phyloP scores from a whole-genome alignment of 2,888 invertebrate genomes.

The Epicampocera succincta region DNA sequence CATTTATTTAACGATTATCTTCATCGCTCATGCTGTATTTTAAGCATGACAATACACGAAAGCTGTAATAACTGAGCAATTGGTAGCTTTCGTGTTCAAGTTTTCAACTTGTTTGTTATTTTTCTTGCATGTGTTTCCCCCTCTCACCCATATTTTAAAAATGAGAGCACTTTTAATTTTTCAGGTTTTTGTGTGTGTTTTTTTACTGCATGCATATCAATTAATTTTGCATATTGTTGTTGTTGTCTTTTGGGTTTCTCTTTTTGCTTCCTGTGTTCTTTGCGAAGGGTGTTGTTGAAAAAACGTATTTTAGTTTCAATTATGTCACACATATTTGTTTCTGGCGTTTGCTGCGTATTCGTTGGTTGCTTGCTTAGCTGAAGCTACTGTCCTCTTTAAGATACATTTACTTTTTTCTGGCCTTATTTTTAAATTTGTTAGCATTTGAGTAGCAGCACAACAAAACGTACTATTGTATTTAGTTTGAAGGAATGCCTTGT shows the following conservation, averaged over 20 bases:
- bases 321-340: not conserved
- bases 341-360: no score
- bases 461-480: no score
- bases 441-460: no score
- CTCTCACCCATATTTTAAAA: conserved; percentile 44
- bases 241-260: not conserved
- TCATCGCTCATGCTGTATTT: conserved; percentile 45
- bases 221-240: conserved; percentile 51
- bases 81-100: conserved; percentile 27
- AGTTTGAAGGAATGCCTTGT: no score
- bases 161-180: conserved; percentile 60
- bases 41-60: conserved; percentile 26
- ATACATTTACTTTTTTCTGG: not conserved
- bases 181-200: not conserved
- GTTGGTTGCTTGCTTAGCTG: not conserved
- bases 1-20: conserved; percentile 31
- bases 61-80: conserved; percentile 37
- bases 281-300: conserved; percentile 19
- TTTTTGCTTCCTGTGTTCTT: conserved; percentile 7
- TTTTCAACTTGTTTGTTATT: conserved; percentile 37
- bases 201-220: conserved; percentile 53
- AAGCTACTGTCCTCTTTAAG: not conserved
- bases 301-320: not conserved
- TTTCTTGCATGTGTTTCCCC: not conserved
- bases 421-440: no score